Base-by-base conservation (phyloP, 2,888 invertebrate genomes). In the Polyploca ridens region DNA sequence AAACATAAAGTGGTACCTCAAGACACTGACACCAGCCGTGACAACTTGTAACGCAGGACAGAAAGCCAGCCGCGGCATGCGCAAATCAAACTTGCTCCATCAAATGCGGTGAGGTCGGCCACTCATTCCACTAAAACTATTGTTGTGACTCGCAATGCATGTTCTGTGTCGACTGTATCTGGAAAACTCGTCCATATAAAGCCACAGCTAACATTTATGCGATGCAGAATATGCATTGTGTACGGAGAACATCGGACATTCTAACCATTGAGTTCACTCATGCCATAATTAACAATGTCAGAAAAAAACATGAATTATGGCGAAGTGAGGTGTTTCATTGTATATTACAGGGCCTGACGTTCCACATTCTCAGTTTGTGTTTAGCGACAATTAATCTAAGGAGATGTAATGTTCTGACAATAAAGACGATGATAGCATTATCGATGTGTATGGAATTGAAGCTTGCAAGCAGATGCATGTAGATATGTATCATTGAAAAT, bases 71-170 rank as follows among this genome's bases (percentile, higher is more conserved):
- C 86, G 87, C 88, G 88, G 86, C 94, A 94, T 94, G 94, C 94
- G 92, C 93, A 93, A 93, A 92, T 87, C 87, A 93, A 87, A 93
- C 84, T 90, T 89, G 90, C 89, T 91, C 92, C 93, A 92, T 89
- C 90, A 79, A 93, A 92, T 94, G 94, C 93, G 90, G 94, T 93
- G 93, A 91, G 76, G 91, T 92, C 93, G 92, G 93, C 87, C 93
- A 91, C 93, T 91, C 93, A 94, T 93, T 93, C 92, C 91, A 92
- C 94, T 93, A 93, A 90, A 86, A 90, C 91, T 92, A 90, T 80
- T 79, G 82, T 84, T 81, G 87, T 90, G 88, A 86, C 87, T 85
- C 87, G 86, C 88, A 90, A 91, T 90, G 89, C 90, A 91, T 88
- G 80, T 89, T 90, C 91, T 89, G 89, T 90, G 85, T 75, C 75